Conservation (phyloP, 2,113 vertebrate species). For the Limnothrissa miodon region DNA sequence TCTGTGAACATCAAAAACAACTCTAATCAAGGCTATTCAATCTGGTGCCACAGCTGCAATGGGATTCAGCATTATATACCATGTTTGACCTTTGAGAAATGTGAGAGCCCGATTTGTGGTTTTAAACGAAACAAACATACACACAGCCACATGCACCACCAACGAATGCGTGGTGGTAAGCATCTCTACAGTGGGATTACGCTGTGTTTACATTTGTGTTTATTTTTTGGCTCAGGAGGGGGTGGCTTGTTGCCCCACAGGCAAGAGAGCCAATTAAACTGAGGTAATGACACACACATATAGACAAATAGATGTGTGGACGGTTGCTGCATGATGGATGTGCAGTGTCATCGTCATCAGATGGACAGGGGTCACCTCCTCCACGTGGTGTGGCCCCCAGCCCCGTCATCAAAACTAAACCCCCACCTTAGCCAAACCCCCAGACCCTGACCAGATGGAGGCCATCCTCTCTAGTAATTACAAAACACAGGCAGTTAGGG, state of each 20-base stretch:
- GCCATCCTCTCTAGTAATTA: neutral
- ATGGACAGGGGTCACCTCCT: conserved; percentile 26
- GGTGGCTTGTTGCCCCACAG: neutral
- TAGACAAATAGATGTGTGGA: conserved; percentile 45
- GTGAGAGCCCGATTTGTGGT: no score
- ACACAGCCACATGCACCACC: no score
- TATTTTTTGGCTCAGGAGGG: neutral
- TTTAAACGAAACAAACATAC: no score
- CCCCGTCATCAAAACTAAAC: conserved; percentile 28
- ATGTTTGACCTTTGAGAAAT: no score
- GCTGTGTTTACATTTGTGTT: neutral
- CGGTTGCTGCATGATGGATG: conserved; percentile 58
- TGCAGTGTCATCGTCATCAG: conserved; percentile 41
- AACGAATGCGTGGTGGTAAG: no score
- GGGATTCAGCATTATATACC: no score
- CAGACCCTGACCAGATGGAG: conserved; percentile 1
- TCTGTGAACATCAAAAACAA: no score
- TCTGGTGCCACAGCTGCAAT: no score
- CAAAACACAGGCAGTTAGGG: conserved; percentile 13
- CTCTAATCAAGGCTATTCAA: no score
- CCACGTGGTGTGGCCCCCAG: conserved; percentile 21
- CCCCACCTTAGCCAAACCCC: conserved; percentile 34
- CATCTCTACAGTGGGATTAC: neutral
- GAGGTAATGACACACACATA: conserved; percentile 44
- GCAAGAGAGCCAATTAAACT: conserved; percentile 53